Evolutionary conservation across 2,113 vertebrate genomes (phyloP), one percentile per base, ranked within the genome.

Genomic region (Orthochromis malagaraziensis): DNA sequence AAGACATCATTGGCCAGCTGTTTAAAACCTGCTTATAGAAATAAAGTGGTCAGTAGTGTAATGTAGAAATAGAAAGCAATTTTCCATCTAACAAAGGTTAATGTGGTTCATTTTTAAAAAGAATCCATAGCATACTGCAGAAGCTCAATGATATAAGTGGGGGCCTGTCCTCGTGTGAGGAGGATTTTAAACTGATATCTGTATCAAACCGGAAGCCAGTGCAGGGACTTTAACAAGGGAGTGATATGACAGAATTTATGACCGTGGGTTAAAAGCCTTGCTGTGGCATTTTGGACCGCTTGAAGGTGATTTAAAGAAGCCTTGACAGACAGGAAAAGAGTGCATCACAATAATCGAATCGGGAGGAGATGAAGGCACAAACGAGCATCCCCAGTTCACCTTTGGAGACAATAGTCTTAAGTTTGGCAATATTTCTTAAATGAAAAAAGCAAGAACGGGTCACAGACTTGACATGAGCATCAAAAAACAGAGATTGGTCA

Each of bases 81-180:
- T 63, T 11, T 19, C 29, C 58, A 0, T 63, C 0, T 63, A 63
- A 63, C 29, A 63, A 33, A 63, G 58, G 58, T 33, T 6, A 6
- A 33, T 63, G 58, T 1, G 16, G 16, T 11, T 63, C 58, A 33
- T 63, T 33, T 6, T 63, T 11, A 33, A 63, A 63, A 63, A 63
- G 4, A 63, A 6, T 60, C 16, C 3, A 60, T 60, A 60, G 57
- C 9, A 10, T 3, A 60, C 57, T 60, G 57, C 57, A 63, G 2
- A 63, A 63, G 31, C 58, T 35, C 0, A 1, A 11, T 35, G 60
- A 35, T 65, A 35, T 65, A 35, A 65, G 58, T 63, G 31, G 31
- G 58, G 17, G 60, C 0, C 60, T 65, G 60, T 65, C 31, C 58
- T 35, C 2, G 0, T 63, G 33, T 35, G 33, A 35, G 33, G 8